Percentiles rank a stretch among this genome's conserved stretches.
Evolutionary conservation across 2,888 invertebrate genomes (phyloP).

Genomic region (Coenonympha arcania): DNA sequence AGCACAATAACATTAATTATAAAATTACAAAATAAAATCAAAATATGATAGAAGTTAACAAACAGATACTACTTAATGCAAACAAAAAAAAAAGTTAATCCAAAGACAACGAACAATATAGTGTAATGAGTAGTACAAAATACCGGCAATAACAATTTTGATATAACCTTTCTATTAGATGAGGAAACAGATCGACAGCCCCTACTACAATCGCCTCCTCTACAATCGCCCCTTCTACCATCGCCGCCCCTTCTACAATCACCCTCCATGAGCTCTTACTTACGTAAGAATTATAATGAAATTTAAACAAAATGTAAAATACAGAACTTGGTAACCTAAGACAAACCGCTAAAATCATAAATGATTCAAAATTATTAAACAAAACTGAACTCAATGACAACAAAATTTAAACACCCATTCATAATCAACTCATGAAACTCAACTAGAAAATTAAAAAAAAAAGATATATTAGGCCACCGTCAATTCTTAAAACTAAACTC

Average conservation of each 20-base stretch:
- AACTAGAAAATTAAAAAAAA: neutral
- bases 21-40: neutral
- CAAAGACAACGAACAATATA: neutral
- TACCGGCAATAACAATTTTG: neutral
- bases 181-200: neutral
- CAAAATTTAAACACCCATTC: too few relatives aligned
- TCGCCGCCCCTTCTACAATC: neutral
- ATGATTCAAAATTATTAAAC: too few relatives aligned
- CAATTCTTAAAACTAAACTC: neutral
- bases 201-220: neutral
- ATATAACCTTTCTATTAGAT: neutral
- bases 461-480: too few relatives aligned
- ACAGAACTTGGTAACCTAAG: too few relatives aligned
- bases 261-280: neutral
- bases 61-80: neutral
- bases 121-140: neutral
- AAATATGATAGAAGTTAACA: neutral
- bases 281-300: neutral
- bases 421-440: too few relatives aligned
- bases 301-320: neutral
- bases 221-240: neutral
- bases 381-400: too few relatives aligned
- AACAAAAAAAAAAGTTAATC: neutral
- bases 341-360: too few relatives aligned
- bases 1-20: too few relatives aligned